phyloP scores from a whole-genome alignment of 2,888 invertebrate genomes.

The Leuctra nigra region DNA sequence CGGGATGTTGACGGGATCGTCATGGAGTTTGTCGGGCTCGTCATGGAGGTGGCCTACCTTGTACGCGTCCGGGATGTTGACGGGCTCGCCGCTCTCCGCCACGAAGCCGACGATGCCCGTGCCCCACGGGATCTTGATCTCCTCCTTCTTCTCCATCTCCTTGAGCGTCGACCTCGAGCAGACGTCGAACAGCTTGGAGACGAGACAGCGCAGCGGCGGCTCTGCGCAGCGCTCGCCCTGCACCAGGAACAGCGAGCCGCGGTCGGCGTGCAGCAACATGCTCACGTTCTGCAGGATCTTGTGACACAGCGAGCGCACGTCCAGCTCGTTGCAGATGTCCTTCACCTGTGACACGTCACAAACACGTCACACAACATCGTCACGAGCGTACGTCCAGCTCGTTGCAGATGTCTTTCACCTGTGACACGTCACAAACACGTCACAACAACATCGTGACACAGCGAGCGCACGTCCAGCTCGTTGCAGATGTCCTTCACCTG shows the following conservation, averaged over 20 bases:
- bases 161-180: conserved; percentile 87
- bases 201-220: conserved; percentile 59
- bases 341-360: conserved; percentile 55
- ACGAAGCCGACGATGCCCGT: conserved; percentile 93
- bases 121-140: conserved; percentile 91
- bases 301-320: conserved; percentile 88
- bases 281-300: conserved; percentile 95
- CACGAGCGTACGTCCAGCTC: not conserved
- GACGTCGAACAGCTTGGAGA: conserved; percentile 92
- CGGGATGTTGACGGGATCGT: conserved; percentile 89
- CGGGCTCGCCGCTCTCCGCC: conserved; percentile 84
- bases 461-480: not conserved
- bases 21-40: too few relatives aligned
- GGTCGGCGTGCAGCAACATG: conserved; percentile 83
- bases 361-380: not conserved
- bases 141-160: conserved; percentile 88
- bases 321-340: conserved; percentile 94
- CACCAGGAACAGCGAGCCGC: conserved; percentile 87
- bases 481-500: conserved; percentile 90
- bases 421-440: conserved; percentile 21
- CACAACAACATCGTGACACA: not conserved
- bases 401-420: conserved; percentile 90
- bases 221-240: conserved; percentile 51
- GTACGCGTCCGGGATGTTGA: conserved; percentile 94
- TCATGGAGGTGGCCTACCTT: too few relatives aligned